A percentile compares a stretch with the other conserved stretches of the same genome.
phyloP scores from a whole-genome alignment of 1,140 invertebrate genomes.

The Maniola jurtina region DNA sequence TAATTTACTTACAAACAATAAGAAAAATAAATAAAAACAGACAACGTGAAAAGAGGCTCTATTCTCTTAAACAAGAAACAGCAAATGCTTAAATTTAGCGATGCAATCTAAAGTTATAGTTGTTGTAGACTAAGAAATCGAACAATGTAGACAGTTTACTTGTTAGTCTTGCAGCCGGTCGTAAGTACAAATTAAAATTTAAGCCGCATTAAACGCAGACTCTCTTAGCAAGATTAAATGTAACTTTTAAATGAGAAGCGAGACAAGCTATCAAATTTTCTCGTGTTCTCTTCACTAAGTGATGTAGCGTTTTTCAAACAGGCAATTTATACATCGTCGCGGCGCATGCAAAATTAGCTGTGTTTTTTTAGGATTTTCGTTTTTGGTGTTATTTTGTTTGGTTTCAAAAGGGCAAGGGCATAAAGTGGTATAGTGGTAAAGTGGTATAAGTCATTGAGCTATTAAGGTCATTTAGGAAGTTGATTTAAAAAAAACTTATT shows the following conservation, averaged over 20 bases:
- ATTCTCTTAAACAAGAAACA: neutral
- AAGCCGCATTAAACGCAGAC: conserved; percentile 12
- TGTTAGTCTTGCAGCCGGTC: conserved; percentile 15
- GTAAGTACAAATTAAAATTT: conserved; percentile 30
- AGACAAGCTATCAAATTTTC: conserved; percentile 17
- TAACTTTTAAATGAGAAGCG: conserved; percentile 45
- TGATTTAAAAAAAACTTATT: too few relatives aligned
- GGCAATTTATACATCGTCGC: too few relatives aligned
- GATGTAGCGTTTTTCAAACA: conserved; percentile 14
- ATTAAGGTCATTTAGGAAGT: too few relatives aligned
- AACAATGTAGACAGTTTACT: conserved; percentile 16
- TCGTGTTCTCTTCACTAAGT: neutral
- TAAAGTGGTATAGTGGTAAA: too few relatives aligned
- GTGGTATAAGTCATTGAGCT: too few relatives aligned
- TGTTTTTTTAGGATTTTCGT: too few relatives aligned
- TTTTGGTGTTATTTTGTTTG: too few relatives aligned
- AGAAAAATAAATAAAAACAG: too few relatives aligned
- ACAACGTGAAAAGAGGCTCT: neutral
- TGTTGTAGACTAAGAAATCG: conserved; percentile 13
- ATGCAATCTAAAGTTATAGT: conserved; percentile 7
- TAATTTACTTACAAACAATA: too few relatives aligned
- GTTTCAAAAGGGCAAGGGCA: too few relatives aligned
- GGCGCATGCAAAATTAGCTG: too few relatives aligned
- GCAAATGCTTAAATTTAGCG: neutral
- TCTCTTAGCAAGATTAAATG: conserved; percentile 41